phyloP scores from a whole-genome alignment of 1,140 invertebrate species.

The Gonatopus flavifemur region DNA sequence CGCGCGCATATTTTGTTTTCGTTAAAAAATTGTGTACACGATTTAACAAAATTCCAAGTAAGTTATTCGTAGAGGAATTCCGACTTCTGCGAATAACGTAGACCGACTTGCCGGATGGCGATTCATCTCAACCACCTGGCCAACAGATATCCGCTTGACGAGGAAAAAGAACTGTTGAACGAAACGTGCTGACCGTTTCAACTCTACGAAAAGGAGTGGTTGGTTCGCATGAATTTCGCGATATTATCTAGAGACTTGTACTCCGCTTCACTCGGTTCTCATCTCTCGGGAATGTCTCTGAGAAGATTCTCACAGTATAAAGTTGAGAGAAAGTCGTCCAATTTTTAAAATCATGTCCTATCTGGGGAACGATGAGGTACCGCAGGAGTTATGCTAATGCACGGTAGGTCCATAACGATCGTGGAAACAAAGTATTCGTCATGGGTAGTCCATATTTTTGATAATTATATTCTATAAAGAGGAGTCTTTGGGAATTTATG shows the following conservation, averaged over 20 bases:
- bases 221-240: conserved; percentile 28
- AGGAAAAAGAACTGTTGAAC: conserved; percentile 20
- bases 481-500: no score
- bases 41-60: no score
- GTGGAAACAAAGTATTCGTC: no score
- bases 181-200: conserved; percentile 27
- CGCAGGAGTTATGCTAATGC: conserved; percentile 53
- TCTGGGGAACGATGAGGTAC: conserved; percentile 53
- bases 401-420: conserved; percentile 25
- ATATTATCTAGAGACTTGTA: conserved; percentile 26
- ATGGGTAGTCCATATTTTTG: no score
- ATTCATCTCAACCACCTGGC: no score
- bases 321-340: conserved; percentile 24
- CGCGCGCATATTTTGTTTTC: no score
- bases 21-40: no score
- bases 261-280: conserved; percentile 10
- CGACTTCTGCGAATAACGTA: no score
- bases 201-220: conserved; percentile 19
- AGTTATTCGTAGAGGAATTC: no score
- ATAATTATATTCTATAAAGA: no score
- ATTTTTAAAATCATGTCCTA: conserved; percentile 30
- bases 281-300: not conserved
- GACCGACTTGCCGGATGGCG: no score
- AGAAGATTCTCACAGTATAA: conserved; percentile 24
- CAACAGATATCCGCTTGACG: conserved; percentile 19